These are phyloP conservation scores for Eulemur rufifrons DNA, from an alignment of 2,113 vertebrate species.

Conservation along the genomic window DNA sequence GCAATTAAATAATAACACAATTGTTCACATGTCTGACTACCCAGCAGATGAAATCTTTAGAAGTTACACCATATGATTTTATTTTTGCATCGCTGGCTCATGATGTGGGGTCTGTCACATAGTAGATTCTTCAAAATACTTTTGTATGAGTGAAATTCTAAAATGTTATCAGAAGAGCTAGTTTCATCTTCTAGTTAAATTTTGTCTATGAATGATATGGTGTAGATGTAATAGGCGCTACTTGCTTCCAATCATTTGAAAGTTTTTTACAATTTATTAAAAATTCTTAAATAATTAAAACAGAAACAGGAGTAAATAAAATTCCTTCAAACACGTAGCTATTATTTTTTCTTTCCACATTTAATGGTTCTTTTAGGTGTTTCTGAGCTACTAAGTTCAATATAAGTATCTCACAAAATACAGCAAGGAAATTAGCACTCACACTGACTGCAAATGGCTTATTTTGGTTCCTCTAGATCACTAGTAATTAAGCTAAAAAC, in stretches of 20 bases:
- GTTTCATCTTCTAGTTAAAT: neutral
- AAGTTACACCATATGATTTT: neutral
- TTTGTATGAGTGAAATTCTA: neutral
- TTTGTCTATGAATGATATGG: neutral
- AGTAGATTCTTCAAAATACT: neutral
- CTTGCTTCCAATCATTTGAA: neutral
- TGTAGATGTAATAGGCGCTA: neutral
- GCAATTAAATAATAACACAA: neutral
- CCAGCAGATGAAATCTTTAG: neutral
- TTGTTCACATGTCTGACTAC: neutral
- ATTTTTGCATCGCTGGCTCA: neutral
- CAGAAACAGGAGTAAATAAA: neutral
- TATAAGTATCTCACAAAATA: slow-evolving; percentile 27
- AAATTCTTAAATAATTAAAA: neutral
- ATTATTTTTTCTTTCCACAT: neutral
- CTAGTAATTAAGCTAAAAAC: slow-evolving; percentile 61
- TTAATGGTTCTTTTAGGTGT: neutral
- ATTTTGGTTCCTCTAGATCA: slow-evolving; percentile 23
- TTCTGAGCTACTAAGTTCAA: slow-evolving; percentile 7
- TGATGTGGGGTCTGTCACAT: neutral
- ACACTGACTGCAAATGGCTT: neutral
- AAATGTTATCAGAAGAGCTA: neutral
- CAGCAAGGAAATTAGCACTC: neutral
- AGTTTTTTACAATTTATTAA: neutral
- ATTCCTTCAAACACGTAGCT: neutral